A percentile compares a stretch with the other conserved stretches of the same genome.
phyloP scores from a whole-genome alignment of 1,140 invertebrate species.

The Magallana ariakensis region DNA sequence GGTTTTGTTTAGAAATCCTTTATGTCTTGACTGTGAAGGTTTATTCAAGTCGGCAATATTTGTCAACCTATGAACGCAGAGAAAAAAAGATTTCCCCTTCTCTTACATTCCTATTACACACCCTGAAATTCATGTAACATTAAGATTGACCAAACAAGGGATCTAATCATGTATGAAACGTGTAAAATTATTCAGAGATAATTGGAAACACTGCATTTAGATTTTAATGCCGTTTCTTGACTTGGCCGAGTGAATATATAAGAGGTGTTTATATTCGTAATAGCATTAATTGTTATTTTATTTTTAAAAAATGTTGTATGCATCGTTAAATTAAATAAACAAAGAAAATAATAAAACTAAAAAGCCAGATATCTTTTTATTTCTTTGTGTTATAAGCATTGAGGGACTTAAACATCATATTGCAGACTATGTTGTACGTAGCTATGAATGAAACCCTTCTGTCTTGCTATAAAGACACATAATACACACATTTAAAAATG shows the following conservation, averaged over 20 bases:
- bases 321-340: slow-evolving; percentile 19
- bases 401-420: too few species aligned
- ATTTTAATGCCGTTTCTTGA: background rate
- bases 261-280: slow-evolving; percentile 1
- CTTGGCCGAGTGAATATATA: background rate
- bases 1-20: slow-evolving; percentile 8
- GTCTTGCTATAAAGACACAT: too few species aligned
- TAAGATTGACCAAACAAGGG: too few species aligned
- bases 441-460: too few species aligned
- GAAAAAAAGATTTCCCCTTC: background rate
- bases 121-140: background rate
- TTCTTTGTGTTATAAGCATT: background rate
- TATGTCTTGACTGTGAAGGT: background rate
- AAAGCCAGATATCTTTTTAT: background rate
- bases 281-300: slow-evolving; percentile 33
- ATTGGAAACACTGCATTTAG: too few species aligned
- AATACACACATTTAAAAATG: too few species aligned
- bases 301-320: slow-evolving; percentile 31
- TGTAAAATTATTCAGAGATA: too few species aligned
- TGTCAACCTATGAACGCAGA: background rate
- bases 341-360: background rate
- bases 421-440: too few species aligned
- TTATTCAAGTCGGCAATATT: slow-evolving; percentile 17
- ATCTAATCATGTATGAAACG: too few species aligned
- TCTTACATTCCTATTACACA: background rate